A percentile compares a stretch with the other conserved stretches of the same genome.
Evolutionary conservation across 2,113 vertebrate genomes (phyloP).

Genomic region (Scalopus aquaticus): DNA sequence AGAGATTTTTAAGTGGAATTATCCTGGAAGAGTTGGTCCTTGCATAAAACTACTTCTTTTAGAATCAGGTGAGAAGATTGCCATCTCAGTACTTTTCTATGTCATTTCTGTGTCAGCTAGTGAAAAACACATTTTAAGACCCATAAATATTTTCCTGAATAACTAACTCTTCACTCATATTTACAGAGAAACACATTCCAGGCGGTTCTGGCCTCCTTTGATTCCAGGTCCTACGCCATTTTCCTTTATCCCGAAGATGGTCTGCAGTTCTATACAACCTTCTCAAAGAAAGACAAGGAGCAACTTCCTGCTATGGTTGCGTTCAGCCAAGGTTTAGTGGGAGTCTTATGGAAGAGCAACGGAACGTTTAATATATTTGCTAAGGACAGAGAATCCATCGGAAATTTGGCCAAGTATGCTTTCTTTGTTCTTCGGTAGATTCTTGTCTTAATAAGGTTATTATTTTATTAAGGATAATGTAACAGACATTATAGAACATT

Average conservation of each 20-base stretch:
- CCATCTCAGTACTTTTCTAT: background rate
- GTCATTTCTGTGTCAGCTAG: no score
- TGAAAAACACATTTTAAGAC: background rate
- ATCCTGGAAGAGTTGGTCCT: background rate
- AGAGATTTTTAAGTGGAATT: background rate
- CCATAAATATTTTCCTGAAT: background rate
- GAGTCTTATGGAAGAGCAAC: constrained; percentile 83
- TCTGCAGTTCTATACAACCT: constrained; percentile 89
- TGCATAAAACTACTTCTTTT: background rate
- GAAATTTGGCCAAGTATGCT: constrained; percentile 90
- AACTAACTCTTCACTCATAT: constrained; percentile 63
- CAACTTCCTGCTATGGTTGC: constrained; percentile 86
- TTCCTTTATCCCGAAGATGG: constrained; percentile 92
- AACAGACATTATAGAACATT: background rate
- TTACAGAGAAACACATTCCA: constrained; percentile 96
- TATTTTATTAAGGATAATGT: background rate
- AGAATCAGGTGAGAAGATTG: background rate
- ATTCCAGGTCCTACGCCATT: constrained; percentile 90
- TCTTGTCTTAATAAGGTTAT: background rate
- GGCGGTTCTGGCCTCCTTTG: constrained; percentile 91
- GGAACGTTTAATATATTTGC: constrained; percentile 90
- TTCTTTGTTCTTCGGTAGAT: background rate
- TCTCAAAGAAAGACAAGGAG: constrained; percentile 77
- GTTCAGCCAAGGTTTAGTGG: constrained; percentile 90
- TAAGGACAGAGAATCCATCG: constrained; percentile 87